A percentile compares a stretch with the other conserved stretches of the same genome.
Evolutionary conservation across 2,113 vertebrate species (phyloP).

Genomic region (Antechinus stuartii): DNA sequence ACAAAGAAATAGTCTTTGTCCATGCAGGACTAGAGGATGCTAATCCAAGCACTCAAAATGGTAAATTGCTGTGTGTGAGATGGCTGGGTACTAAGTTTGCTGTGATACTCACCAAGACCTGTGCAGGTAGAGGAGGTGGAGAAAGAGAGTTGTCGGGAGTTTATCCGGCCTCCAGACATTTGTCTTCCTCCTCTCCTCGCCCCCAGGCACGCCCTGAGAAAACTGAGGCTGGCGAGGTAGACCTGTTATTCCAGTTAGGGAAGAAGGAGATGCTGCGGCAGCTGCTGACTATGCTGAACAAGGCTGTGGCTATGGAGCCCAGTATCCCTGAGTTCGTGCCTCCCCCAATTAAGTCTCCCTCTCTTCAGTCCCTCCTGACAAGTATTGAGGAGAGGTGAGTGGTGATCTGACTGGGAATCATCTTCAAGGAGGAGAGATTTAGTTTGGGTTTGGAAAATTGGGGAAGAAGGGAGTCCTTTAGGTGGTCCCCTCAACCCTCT

Average conservation of each 20-base stretch:
- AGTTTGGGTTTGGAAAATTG: neutral
- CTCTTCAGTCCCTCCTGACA: neutral
- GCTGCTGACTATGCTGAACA: slow-evolving; percentile 83
- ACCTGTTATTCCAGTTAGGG: slow-evolving; percentile 46
- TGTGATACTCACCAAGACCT: neutral
- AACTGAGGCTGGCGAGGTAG: neutral
- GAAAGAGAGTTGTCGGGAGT: neutral
- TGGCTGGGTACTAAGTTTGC: neutral
- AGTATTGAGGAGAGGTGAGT: slow-evolving; percentile 55
- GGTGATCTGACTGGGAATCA: neutral
- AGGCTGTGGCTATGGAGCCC: slow-evolving; percentile 20
- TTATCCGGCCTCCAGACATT: neutral
- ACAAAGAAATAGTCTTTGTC: neutral
- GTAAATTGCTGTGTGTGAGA: too few species aligned
- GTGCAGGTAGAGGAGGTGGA: neutral
- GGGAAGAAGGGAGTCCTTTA: neutral
- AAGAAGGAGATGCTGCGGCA: slow-evolving; percentile 83
- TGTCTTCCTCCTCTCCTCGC: neutral
- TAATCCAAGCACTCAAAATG: neutral
- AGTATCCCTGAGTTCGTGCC: neutral
- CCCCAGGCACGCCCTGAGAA: slow-evolving; percentile 1
- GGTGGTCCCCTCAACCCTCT: neutral
- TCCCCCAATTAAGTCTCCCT: neutral
- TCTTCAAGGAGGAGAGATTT: neutral
- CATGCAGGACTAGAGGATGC: neutral